Conservation (phyloP, 2,888 invertebrate genomes). For the Eucriotettix oculatus region DNA sequence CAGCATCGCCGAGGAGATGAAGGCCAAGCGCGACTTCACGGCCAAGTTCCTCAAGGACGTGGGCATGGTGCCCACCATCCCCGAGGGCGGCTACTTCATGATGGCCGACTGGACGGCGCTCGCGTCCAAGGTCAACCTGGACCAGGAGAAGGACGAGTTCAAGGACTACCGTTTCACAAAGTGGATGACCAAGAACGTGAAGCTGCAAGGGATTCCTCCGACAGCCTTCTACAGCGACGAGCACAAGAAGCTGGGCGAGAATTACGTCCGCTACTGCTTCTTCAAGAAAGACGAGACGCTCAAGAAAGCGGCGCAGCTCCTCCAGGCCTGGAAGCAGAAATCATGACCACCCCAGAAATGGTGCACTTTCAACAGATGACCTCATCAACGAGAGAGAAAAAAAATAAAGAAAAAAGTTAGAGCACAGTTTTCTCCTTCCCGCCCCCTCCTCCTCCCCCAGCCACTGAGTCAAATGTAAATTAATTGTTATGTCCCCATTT, state of each 20-base stretch:
- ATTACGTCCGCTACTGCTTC: slow-evolving; percentile 84
- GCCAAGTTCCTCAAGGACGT: slow-evolving; percentile 54
- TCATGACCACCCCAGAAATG: not conserved
- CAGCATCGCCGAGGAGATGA: slow-evolving; percentile 54
- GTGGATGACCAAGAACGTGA: slow-evolving; percentile 87
- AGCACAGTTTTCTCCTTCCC: too few species aligned
- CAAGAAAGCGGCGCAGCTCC: slow-evolving; percentile 43
- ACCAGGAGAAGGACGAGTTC: slow-evolving; percentile 49
- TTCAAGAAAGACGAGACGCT: slow-evolving; percentile 73
- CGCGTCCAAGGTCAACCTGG: slow-evolving; percentile 50
- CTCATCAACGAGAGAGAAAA: too few species aligned
- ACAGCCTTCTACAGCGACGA: slow-evolving; percentile 76
- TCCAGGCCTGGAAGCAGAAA: slow-evolving; percentile 37
- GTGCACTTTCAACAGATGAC: too few species aligned
- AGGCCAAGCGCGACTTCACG: slow-evolving; percentile 64
- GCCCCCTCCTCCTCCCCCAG: too few species aligned
- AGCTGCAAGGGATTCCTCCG: slow-evolving; percentile 85
- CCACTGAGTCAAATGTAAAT: too few species aligned
- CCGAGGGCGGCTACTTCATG: slow-evolving; percentile 96
- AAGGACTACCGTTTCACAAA: slow-evolving; percentile 87
- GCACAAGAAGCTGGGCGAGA: slow-evolving; percentile 67
- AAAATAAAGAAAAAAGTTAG: too few species aligned
- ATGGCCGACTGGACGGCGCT: slow-evolving; percentile 78
- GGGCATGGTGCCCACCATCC: slow-evolving; percentile 81
- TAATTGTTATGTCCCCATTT: too few species aligned